These are phyloP conservation scores for Oreochromis niloticus DNA, from an alignment of 2,113 vertebrate species.

Conservation along the genomic window DNA sequence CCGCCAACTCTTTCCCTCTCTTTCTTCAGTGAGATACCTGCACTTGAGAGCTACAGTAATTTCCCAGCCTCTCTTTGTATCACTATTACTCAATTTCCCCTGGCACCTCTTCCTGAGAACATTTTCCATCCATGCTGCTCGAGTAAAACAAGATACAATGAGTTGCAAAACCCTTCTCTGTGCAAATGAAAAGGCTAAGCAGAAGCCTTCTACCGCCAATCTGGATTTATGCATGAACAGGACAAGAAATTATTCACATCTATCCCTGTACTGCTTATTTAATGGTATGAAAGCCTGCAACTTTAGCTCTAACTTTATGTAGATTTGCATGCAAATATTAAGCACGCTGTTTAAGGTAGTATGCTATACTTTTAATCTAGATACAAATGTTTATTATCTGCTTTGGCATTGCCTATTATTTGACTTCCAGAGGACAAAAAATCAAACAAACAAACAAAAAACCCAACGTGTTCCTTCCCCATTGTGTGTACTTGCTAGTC, in stretches of 20 bases:
- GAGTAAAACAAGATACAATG: neutral
- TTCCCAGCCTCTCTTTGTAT: neutral
- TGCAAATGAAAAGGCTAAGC: neutral
- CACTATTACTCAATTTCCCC: neutral
- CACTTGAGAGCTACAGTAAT: neutral
- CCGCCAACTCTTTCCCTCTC: neutral
- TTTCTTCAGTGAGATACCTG: neutral
- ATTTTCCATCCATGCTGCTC: neutral
- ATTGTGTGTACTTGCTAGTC: neutral
- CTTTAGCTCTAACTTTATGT: neutral
- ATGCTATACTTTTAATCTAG: neutral
- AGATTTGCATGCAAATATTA: neutral
- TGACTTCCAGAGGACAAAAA: neutral
- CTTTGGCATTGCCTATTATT: neutral
- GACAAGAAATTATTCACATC: neutral
- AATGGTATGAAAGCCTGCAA: neutral
- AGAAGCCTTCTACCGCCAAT: neutral
- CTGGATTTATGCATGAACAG: neutral
- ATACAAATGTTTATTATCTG: neutral
- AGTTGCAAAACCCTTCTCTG: neutral
- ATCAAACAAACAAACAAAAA: neutral
- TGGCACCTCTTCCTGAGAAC: neutral
- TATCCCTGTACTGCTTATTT: neutral
- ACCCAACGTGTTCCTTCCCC: accelerated
- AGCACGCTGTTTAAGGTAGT: neutral